phyloP scores from a whole-genome alignment of 2,888 invertebrate genomes.

The Eupithecia exiguata region DNA sequence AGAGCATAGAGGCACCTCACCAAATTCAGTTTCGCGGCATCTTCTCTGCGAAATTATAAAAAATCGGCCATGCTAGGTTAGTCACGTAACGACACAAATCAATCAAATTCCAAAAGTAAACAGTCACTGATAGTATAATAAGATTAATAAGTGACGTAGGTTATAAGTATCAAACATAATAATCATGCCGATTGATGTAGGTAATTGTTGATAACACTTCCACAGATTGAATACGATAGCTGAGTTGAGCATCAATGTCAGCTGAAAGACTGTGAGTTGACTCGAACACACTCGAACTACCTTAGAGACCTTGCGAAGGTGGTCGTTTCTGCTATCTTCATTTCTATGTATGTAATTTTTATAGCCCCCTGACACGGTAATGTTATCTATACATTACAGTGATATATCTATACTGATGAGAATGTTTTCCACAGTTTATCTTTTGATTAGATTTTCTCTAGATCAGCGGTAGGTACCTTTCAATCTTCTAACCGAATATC shows the following conservation, averaged over 20 bases:
- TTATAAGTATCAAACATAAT: background rate
- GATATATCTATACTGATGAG: no score
- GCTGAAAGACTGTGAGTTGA: background rate
- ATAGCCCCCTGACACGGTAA: no score
- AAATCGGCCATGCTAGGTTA: no score
- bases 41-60: background rate
- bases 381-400: no score
- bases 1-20: no score
- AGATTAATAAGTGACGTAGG: conserved; percentile 13
- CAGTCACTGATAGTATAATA: conserved; percentile 4
- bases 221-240: conserved; percentile 7
- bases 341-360: background rate
- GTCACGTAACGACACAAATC: conserved; percentile 5
- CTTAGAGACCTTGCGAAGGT: background rate
- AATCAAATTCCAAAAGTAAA: conserved; percentile 6
- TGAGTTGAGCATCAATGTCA: background rate
- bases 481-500: no score
- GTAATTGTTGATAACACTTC: conserved; percentile 15
- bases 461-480: no score
- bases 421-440: no score
- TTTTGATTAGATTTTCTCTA: no score
- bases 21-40: background rate
- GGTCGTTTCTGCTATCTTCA: background rate
- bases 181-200: conserved; percentile 7
- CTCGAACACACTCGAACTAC: background rate